Evolutionary conservation across 2,888 invertebrate species (phyloP).

Genomic region (Idaea biselata): DNA sequence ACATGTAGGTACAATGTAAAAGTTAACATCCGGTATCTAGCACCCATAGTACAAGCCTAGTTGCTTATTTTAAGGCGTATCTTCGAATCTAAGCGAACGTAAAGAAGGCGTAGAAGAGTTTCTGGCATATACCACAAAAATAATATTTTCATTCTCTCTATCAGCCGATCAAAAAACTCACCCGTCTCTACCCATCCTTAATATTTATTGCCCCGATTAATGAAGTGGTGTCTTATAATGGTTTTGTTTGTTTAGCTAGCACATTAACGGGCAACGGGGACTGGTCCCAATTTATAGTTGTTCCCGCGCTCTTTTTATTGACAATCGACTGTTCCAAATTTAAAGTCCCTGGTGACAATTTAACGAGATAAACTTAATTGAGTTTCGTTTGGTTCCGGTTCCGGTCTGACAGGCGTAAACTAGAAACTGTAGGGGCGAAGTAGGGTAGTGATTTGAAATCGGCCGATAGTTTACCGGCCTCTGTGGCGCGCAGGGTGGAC

Average conservation of each 20-base stretch:
- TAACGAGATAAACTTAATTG: not conserved
- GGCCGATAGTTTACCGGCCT: no score
- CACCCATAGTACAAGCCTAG: no score
- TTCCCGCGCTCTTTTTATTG: not conserved
- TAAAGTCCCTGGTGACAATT: not conserved
- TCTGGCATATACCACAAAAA: no score
- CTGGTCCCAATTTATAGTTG: not conserved
- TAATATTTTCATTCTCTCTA: no score
- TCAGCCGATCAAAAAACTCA: not conserved
- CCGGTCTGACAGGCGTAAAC: not conserved
- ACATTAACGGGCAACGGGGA: constrained; percentile 5
- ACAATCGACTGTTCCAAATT: constrained; percentile 2
- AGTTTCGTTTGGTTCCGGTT: not conserved
- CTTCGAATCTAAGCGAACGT: no score
- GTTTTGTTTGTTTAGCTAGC: constrained; percentile 16
- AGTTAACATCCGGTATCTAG: no score
- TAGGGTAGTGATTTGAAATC: no score
- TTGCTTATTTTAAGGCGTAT: no score
- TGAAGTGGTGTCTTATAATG: constrained; percentile 23
- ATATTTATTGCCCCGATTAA: constrained; percentile 30
- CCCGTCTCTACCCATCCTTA: constrained; percentile 2
- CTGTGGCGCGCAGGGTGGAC: no score
- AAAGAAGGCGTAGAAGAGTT: no score
- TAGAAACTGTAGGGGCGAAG: not conserved
- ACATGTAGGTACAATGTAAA: no score